These are phyloP conservation scores for Lordiphosa fenestrarum DNA, from an alignment of 2,888 invertebrate genomes.

Conservation along the genomic window DNA sequence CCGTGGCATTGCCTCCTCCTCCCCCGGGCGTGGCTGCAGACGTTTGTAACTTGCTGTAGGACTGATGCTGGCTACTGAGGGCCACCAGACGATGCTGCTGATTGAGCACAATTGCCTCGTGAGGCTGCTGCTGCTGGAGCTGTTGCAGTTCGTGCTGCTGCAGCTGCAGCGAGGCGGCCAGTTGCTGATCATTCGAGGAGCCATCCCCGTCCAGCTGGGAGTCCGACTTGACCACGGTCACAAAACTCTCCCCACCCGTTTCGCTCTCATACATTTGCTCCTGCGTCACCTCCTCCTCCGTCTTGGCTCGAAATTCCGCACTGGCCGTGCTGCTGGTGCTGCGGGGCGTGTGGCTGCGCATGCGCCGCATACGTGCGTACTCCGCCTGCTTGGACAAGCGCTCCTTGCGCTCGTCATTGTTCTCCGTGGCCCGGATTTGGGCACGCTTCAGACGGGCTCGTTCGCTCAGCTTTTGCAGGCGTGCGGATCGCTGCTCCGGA, in stretches of 20 bases:
- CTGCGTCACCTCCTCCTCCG: conserved; percentile 52
- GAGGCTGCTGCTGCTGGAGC: conserved; percentile 48
- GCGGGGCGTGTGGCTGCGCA: conserved; percentile 78
- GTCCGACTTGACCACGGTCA: conserved; percentile 51
- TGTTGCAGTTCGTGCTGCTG: conserved; percentile 66
- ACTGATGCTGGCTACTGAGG: conserved; percentile 63
- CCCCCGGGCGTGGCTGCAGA: conserved; percentile 11
- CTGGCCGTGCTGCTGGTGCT: conserved; percentile 68
- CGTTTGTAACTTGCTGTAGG: conserved; percentile 40
- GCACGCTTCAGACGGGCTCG: conserved; percentile 79
- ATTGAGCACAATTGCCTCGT: conserved; percentile 62
- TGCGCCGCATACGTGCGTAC: conserved; percentile 78
- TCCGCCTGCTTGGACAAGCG: conserved; percentile 79
- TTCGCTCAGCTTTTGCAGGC: conserved; percentile 78
- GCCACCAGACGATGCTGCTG: conserved; percentile 65
- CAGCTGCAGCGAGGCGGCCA: conserved; percentile 50
- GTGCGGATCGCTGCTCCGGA: conserved; percentile 77
- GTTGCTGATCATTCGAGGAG: conserved; percentile 53
- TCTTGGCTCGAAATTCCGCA: conserved; percentile 62
- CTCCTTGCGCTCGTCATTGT: conserved; percentile 76
- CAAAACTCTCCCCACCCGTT: conserved; percentile 50
- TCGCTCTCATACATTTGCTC: conserved; percentile 76
- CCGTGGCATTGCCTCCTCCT: conserved; percentile 27
- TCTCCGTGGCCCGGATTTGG: conserved; percentile 77
- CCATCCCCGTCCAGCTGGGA: conserved; percentile 50